Evolutionary conservation across 2,888 invertebrate species (phyloP), one percentile per base, ranked within the genome.

Genomic region (Phasia obesa): DNA sequence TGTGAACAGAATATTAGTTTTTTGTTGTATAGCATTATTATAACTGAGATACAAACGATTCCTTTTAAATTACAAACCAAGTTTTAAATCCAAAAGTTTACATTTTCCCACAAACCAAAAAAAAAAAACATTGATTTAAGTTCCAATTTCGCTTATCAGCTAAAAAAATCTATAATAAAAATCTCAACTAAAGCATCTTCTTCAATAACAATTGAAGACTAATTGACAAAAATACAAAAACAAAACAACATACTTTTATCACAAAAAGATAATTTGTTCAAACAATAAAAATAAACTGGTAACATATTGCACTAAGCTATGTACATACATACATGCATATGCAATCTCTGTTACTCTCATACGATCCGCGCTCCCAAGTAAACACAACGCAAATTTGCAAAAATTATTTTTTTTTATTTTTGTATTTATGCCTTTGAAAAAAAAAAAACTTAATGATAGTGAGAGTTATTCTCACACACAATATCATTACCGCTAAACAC

Each of bases 401-500:
- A 27, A 42, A 15, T 42, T 42, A 31, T 51, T 51, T 42, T 51
- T 17, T 73, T 62, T 53, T 35, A 42, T 3, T 49, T 55, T 49
- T 38, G 15, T 42, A 11, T 59, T 35, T 59, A 64, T 47, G 64
- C 11, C 69, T 67, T 49, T 21, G n/a, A n/a, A 11, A 35, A 35
- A 31, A 35, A 35, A 51, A n/a, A 57, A 38, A 35, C 44, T 49
- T 71, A 84, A 78, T 71, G 81, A 84, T 74, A 84, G 84, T 78
- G 78, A 84, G 84, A 84, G 84, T 81, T 78, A 78, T 81, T 78
- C 74, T 78, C 78, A 78, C 74, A 84, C 64, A 78, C 49, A 44
- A 44, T n/a, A 55, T 60, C 21, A 19, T 65, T 57, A 57, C 1
- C 17, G 49, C 17, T 57, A 25, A 80, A 70, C 60, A 76, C 47